Percentiles rank a stretch among this genome's conserved stretches.
Evolutionary conservation across 1,140 invertebrate genomes (phyloP).

Genomic region (Drosophila lini): DNA sequence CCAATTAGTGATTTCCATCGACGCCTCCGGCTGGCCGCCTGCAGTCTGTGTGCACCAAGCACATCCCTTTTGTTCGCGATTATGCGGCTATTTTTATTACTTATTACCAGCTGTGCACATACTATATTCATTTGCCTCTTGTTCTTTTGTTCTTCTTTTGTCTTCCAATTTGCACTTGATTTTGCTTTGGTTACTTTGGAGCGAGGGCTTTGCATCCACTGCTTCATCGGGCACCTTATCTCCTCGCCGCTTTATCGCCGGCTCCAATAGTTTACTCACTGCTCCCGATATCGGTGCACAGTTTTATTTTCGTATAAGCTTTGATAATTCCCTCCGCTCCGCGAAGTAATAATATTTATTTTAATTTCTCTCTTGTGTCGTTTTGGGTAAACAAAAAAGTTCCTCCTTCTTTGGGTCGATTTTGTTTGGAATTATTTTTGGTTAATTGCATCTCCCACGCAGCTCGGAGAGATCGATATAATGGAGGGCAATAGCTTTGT

Average conservation of each 20-base stretch:
- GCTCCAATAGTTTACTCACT: slow-evolving; percentile 17
- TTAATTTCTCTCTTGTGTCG: slow-evolving; percentile 22
- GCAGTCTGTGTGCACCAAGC: slow-evolving; percentile 7
- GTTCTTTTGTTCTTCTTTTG: slow-evolving; percentile 40
- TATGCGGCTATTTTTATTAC: slow-evolving; percentile 56
- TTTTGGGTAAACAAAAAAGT: slow-evolving; percentile 15
- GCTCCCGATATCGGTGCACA: slow-evolving; percentile 8
- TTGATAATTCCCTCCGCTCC: neutral
- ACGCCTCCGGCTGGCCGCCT: slow-evolving; percentile 23
- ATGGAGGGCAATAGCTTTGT: slow-evolving; percentile 5
- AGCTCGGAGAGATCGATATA: slow-evolving; percentile 11
- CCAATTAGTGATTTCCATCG: slow-evolving; percentile 66
- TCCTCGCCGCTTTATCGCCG: slow-evolving; percentile 42
- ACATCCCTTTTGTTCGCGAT: slow-evolving; percentile 47
- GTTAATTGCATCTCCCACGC: slow-evolving; percentile 47
- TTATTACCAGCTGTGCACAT: slow-evolving; percentile 19
- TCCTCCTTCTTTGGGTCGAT: neutral
- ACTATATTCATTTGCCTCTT: slow-evolving; percentile 4
- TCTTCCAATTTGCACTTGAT: slow-evolving; percentile 10
- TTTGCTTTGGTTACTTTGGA: neutral
- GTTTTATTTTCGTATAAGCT: slow-evolving; percentile 8
- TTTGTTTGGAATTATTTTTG: slow-evolving; percentile 29
- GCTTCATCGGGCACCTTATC: slow-evolving; percentile 45
- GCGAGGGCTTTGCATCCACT: slow-evolving; percentile 34
- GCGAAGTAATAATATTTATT: neutral